A percentile compares a stretch with the other conserved stretches of the same genome.
Conservation (phyloP, 1,140 invertebrate species). For the Rhagoletis pomonella region DNA sequence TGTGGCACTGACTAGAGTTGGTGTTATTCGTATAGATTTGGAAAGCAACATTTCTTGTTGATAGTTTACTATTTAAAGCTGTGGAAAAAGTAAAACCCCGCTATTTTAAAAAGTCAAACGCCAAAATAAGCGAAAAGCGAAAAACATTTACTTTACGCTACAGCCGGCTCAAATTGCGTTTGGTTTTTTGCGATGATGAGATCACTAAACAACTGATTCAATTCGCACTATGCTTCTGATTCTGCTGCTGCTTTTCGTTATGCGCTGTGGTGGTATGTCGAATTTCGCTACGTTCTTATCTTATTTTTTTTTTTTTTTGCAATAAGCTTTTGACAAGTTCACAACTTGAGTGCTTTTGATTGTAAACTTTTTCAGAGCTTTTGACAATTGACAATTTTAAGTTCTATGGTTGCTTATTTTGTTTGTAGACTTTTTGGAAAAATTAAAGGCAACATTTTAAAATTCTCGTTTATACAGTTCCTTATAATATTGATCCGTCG, state of each 20-base stretch:
- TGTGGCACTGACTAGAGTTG: no score
- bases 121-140: no score
- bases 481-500: not conserved
- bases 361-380: constrained; percentile 18
- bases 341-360: constrained; percentile 4
- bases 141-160: no score
- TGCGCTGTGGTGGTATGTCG: not conserved
- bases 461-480: not conserved
- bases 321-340: constrained; percentile 26
- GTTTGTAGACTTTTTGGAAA: not conserved
- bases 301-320: not conserved
- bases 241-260: not conserved
- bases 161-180: no score
- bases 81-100: no score
- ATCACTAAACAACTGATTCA: not conserved
- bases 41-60: no score
- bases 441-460: not conserved
- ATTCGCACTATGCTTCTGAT: not conserved
- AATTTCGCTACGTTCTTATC: not conserved
- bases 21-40: no score
- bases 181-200: no score
- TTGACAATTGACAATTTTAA: not conserved
- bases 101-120: no score
- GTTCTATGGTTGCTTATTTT: not conserved
- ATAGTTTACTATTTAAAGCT: no score